Conservation (phyloP, 2,797 vertebrate species). For the Rhyacichthys aspro region DNA sequence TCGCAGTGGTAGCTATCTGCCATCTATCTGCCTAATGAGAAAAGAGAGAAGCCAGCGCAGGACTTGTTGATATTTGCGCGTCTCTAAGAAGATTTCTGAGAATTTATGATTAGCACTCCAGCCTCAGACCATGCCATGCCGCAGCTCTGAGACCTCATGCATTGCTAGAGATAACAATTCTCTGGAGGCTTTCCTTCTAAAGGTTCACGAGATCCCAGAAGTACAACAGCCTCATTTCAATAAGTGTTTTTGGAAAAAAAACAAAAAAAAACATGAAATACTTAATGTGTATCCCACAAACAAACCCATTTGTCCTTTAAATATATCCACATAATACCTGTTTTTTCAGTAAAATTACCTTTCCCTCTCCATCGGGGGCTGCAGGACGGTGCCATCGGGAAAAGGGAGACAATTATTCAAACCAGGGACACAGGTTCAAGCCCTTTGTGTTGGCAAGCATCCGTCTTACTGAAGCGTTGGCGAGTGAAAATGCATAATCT, state of each 20-base stretch:
- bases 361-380: slow-evolving; percentile 7
- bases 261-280: slow-evolving; percentile 2
- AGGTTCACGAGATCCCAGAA: slow-evolving; percentile 12
- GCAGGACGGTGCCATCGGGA: slow-evolving; percentile 34
- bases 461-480: slow-evolving; percentile 48
- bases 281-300: slow-evolving; percentile 3
- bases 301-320: slow-evolving; percentile 11
- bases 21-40: slow-evolving; percentile 85
- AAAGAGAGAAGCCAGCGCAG: slow-evolving; percentile 72
- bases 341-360: slow-evolving; percentile 10
- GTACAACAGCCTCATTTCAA: slow-evolving; percentile 27
- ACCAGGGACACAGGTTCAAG: slow-evolving; percentile 56
- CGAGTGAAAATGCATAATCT: slow-evolving; percentile 51
- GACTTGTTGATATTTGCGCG: slow-evolving; percentile 83
- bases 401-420: slow-evolving; percentile 60
- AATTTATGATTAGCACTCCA: slow-evolving; percentile 72
- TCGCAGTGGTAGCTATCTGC: slow-evolving; percentile 74
- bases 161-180: slow-evolving; percentile 74
- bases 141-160: slow-evolving; percentile 63
- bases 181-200: slow-evolving; percentile 31
- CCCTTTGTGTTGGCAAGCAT: slow-evolving; percentile 56
- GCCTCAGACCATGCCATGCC: slow-evolving; percentile 50
- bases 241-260: slow-evolving; percentile 12
- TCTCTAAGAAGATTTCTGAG: slow-evolving; percentile 76
- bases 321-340: slow-evolving; percentile 2